A percentile compares a stretch with the other conserved stretches of the same genome.
These are phyloP conservation scores for Nymphalis urticae DNA, from an alignment of 2,888 invertebrate species.

Conservation along the genomic window DNA sequence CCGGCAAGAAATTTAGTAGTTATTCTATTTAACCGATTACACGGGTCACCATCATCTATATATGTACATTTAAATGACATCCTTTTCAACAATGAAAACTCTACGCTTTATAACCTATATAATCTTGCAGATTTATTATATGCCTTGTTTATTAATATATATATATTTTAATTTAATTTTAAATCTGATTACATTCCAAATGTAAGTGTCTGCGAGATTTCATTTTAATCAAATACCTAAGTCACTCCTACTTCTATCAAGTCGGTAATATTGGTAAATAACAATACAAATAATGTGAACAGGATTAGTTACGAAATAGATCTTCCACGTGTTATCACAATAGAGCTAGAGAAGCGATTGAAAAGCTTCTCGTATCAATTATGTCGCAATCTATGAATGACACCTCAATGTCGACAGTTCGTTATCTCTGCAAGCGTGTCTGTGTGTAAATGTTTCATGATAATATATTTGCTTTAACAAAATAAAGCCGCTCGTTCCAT, in stretches of 20 bases:
- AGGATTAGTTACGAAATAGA: slow-evolving; percentile 5
- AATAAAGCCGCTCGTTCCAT: neutral
- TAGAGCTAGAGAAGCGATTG: slow-evolving; percentile 18
- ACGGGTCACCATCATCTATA: too few relatives aligned
- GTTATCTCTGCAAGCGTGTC: slow-evolving; percentile 22
- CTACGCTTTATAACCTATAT: too few relatives aligned
- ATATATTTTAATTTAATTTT: too few relatives aligned
- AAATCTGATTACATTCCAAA: too few relatives aligned
- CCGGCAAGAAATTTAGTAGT: too few relatives aligned
- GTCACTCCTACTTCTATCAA: too few relatives aligned
- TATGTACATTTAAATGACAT: too few relatives aligned
- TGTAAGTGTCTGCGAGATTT: neutral
- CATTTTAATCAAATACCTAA: too few relatives aligned
- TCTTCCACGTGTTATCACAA: slow-evolving; percentile 9
- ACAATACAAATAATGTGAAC: neutral
- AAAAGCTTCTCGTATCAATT: slow-evolving; percentile 17
- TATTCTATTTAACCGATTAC: too few relatives aligned
- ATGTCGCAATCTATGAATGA: slow-evolving; percentile 41
- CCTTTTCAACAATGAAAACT: too few relatives aligned
- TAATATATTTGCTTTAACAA: slow-evolving; percentile 3
- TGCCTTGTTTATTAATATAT: too few relatives aligned
- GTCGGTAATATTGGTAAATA: neutral
- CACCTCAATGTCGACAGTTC: slow-evolving; percentile 40
- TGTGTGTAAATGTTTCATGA: slow-evolving; percentile 2
- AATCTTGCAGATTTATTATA: too few relatives aligned